phyloP scores from a whole-genome alignment of 2,888 invertebrate genomes.

The Mythimna albipuncta region DNA sequence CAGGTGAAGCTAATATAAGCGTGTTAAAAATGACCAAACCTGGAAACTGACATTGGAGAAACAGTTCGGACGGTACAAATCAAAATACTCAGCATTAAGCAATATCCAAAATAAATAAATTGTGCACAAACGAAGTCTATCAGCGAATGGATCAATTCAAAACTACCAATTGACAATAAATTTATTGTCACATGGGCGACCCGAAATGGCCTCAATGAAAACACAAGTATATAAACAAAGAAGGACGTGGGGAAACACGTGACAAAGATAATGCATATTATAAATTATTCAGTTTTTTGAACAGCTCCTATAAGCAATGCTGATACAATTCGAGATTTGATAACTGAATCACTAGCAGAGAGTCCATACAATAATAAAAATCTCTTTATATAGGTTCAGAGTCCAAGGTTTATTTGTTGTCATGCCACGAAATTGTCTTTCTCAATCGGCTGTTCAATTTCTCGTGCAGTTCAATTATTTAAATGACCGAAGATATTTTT shows the following conservation, averaged over 20 bases:
- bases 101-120: neutral
- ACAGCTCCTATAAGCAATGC: neutral
- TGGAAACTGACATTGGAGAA: neutral
- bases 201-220: conserved; percentile 29
- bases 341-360: neutral
- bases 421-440: conserved; percentile 26
- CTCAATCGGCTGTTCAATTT: conserved; percentile 31
- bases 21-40: no score
- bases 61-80: neutral
- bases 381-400: conserved; percentile 11
- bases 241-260: conserved; percentile 30
- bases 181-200: conserved; percentile 24
- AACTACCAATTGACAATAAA: conserved; percentile 41
- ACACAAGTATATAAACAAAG: conserved; percentile 29
- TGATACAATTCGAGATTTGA: neutral
- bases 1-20: no score
- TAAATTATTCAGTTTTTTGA: conserved; percentile 26
- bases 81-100: neutral
- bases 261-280: conserved; percentile 18
- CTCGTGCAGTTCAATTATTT: conserved; percentile 25
- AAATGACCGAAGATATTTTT: conserved; percentile 24
- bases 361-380: conserved; percentile 6
- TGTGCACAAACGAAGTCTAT: conserved; percentile 10
- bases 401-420: conserved; percentile 28
- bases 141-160: conserved; percentile 29